phyloP scores from a whole-genome alignment of 1,140 invertebrate genomes.

The Eurosta solidaginis region DNA sequence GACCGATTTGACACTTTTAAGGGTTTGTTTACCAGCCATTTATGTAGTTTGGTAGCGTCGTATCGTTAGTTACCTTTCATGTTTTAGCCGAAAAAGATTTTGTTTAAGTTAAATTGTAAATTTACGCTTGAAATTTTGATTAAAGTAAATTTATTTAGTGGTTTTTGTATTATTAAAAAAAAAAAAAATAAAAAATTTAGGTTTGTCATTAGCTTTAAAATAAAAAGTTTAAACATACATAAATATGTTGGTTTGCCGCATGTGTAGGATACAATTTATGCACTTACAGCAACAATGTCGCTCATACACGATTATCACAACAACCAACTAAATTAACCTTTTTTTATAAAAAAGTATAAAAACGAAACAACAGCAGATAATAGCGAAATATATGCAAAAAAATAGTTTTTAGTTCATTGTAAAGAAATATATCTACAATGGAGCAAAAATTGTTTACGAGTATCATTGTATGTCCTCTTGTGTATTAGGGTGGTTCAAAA shows the following conservation, averaged over 20 bases:
- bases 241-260: too few relatives aligned
- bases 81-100: background rate
- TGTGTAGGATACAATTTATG: too few relatives aligned
- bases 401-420: background rate
- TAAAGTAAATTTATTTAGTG: constrained; percentile 16
- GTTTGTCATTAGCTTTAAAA: too few relatives aligned
- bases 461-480: too few relatives aligned
- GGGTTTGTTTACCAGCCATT: background rate
- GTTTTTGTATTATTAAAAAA: background rate
- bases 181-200: too few relatives aligned
- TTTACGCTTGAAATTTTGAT: background rate
- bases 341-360: background rate
- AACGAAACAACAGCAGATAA: background rate
- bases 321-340: background rate
- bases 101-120: background rate
- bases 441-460: background rate
- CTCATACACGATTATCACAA: background rate
- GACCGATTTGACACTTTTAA: background rate
- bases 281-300: background rate
- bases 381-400: background rate
- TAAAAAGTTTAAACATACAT: too few relatives aligned
- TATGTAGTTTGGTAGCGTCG: background rate
- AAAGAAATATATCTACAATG: background rate
- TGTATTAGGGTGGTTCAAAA: background rate
- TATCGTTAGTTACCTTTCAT: constrained; percentile 16